Percentiles rank a stretch among this genome's conserved stretches.
phyloP scores from a whole-genome alignment of 2,113 vertebrate genomes.

The Indri indri region DNA sequence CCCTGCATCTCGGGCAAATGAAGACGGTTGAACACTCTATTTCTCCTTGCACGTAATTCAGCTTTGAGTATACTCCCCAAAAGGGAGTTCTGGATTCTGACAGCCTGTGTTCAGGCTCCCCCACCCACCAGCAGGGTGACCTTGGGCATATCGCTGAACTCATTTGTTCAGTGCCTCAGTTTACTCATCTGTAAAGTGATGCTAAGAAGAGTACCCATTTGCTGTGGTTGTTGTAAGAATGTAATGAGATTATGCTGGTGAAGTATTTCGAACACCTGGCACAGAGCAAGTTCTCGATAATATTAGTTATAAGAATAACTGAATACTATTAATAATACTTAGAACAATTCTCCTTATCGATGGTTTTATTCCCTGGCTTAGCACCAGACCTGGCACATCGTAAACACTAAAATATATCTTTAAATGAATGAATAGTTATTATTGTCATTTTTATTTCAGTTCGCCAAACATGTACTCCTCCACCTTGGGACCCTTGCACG shows the following conservation, averaged over 20 bases:
- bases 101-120: neutral
- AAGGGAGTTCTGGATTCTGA: neutral
- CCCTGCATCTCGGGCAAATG: neutral
- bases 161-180: neutral
- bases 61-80: neutral
- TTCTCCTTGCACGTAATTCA: neutral
- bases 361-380: neutral
- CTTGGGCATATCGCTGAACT: neutral
- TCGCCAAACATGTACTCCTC: neutral
- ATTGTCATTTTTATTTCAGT: neutral
- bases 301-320: neutral
- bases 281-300: neutral
- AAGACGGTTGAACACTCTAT: neutral
- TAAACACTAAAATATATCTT: neutral
- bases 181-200: neutral
- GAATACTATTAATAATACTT: neutral
- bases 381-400: neutral
- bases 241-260: neutral
- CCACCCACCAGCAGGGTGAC: fast-evolving
- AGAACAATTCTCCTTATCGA: neutral
- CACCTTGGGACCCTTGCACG: too few species aligned
- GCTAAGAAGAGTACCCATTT: neutral
- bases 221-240: neutral
- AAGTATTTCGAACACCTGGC: neutral
- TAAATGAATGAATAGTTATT: neutral